These are phyloP conservation scores for Diachasma alloeum DNA, from an alignment of 1,140 invertebrate genomes.

Conservation along the genomic window DNA sequence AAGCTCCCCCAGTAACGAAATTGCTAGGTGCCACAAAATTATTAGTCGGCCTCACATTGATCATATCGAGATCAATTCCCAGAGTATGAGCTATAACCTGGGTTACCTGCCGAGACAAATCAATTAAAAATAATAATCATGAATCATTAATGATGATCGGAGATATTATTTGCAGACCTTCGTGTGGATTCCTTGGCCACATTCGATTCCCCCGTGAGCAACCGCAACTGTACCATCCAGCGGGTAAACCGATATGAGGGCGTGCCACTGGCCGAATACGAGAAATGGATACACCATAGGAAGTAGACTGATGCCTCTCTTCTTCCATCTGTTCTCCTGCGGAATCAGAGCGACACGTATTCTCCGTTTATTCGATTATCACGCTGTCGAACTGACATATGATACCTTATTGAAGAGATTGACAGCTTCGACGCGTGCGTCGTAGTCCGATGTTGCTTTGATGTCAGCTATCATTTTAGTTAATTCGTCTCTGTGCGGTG, in stretches of 20 bases:
- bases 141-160: background rate
- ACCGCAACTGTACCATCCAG: conserved; percentile 80
- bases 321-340: conserved; percentile 79
- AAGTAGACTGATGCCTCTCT: conserved; percentile 74
- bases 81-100: conserved; percentile 81
- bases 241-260: conserved; percentile 76
- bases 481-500: conserved; percentile 44
- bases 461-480: conserved; percentile 69
- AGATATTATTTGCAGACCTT: conserved; percentile 62
- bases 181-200: conserved; percentile 85
- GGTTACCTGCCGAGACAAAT: conserved; percentile 66
- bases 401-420: conserved; percentile 72
- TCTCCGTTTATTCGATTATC: too few relatives aligned
- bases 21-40: conserved; percentile 72
- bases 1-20: conserved; percentile 70
- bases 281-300: conserved; percentile 73
- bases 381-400: too few relatives aligned
- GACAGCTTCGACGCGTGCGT: conserved; percentile 66
- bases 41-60: conserved; percentile 74
- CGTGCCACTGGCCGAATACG: conserved; percentile 70
- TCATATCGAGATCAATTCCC: conserved; percentile 74
- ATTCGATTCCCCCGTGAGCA: conserved; percentile 82
- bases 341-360: background rate
- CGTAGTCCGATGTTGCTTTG: conserved; percentile 70
- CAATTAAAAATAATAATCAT: background rate